Evolutionary conservation across 2,113 vertebrate species (phyloP).

Genomic region (Hippotragus niger): DNA sequence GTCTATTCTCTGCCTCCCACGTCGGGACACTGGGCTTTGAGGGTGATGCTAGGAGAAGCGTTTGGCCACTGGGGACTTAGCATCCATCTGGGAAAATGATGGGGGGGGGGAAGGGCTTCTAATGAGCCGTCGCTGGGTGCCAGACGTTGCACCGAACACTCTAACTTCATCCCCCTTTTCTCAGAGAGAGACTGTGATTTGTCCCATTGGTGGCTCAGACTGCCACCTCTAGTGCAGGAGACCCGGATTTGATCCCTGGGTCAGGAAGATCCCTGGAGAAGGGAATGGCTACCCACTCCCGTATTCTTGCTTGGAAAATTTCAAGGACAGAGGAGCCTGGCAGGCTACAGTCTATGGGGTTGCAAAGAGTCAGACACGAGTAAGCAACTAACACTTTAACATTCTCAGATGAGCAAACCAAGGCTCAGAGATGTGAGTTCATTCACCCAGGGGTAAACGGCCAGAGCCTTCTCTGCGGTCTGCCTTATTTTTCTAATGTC

Average conservation of each 20-base stretch:
- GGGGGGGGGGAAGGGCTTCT: too few relatives aligned
- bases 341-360: neutral
- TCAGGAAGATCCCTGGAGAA: neutral
- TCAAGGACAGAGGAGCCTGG: neutral
- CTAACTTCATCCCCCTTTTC: fast-evolving
- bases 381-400: neutral
- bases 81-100: neutral
- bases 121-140: neutral
- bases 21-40: neutral
- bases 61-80: neutral
- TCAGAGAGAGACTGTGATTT: neutral
- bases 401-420: neutral
- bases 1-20: fast-evolving
- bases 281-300: neutral
- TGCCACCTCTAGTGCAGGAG: neutral
- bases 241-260: neutral
- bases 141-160: fast-evolving
- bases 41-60: fast-evolving
- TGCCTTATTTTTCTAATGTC: fast-evolving
- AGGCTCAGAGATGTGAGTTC: neutral
- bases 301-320: neutral
- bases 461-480: neutral
- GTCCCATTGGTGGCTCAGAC: neutral
- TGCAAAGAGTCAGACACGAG: neutral
- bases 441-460: neutral